These are phyloP conservation scores for Dryas iulia DNA, from an alignment of 1,140 invertebrate genomes.

Conservation along the genomic window DNA sequence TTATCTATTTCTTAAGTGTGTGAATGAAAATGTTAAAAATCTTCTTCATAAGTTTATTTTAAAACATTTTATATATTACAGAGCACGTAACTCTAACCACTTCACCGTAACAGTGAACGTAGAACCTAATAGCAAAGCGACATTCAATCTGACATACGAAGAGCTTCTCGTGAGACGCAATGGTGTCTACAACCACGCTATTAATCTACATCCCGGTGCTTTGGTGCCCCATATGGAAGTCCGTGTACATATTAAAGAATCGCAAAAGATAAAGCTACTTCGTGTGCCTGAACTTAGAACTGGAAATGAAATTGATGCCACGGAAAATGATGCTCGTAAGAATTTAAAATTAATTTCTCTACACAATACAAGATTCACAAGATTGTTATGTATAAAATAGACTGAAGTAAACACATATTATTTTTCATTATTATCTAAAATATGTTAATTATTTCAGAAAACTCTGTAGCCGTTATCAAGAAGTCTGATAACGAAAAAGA, in stretches of 20 bases:
- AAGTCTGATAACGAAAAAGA: slow-evolving; percentile 45
- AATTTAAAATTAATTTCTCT: not conserved
- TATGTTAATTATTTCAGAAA: slow-evolving; percentile 46
- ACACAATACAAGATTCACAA: not conserved
- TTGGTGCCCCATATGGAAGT: slow-evolving; percentile 81
- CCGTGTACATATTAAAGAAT: slow-evolving; percentile 82
- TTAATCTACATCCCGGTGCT: slow-evolving; percentile 83
- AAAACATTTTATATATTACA: slow-evolving; percentile 36
- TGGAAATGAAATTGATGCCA: slow-evolving; percentile 81
- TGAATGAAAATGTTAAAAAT: too few relatives aligned
- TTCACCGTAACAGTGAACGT: slow-evolving; percentile 83
- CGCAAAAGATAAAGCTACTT: slow-evolving; percentile 79
- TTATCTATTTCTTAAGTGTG: too few relatives aligned
- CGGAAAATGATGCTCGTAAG: slow-evolving; percentile 73
- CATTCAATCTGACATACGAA: slow-evolving; percentile 85
- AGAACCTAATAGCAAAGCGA: slow-evolving; percentile 80
- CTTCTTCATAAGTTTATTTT: too few relatives aligned
- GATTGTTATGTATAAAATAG: too few relatives aligned
- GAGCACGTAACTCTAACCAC: slow-evolving; percentile 84
- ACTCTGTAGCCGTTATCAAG: slow-evolving; percentile 49
- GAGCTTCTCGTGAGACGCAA: slow-evolving; percentile 81
- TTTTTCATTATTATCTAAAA: too few relatives aligned
- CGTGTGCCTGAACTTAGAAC: slow-evolving; percentile 82
- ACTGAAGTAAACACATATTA: too few relatives aligned
- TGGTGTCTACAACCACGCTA: slow-evolving; percentile 82